Evolutionary conservation across 2,113 vertebrate genomes (phyloP).

Genomic region (Marmota monax): DNA sequence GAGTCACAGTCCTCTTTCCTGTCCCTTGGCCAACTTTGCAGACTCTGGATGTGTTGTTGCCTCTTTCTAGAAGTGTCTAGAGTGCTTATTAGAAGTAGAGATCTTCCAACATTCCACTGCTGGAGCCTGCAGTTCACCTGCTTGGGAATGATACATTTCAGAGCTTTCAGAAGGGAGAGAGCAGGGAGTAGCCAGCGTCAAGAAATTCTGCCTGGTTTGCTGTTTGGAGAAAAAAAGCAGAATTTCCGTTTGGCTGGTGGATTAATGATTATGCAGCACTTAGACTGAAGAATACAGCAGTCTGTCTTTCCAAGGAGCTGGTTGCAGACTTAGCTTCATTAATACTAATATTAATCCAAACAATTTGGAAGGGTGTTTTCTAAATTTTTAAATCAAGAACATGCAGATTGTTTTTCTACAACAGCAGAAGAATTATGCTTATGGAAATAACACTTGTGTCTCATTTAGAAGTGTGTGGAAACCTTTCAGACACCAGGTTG

Average conservation of each 20-base stretch:
- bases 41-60: background rate
- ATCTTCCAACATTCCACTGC: background rate
- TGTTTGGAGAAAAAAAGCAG: background rate
- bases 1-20: background rate
- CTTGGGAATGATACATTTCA: background rate
- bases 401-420: background rate
- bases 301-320: background rate
- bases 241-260: background rate
- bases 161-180: background rate
- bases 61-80: background rate
- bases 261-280: background rate
- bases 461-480: background rate
- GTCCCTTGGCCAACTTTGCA: background rate
- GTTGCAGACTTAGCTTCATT: constrained; percentile 5
- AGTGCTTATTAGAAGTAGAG: background rate
- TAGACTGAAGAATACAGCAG: background rate
- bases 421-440: background rate
- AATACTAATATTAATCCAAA: constrained; percentile 16
- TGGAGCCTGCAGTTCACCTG: background rate
- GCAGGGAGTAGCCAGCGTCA: background rate
- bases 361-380: background rate
- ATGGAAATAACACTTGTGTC: background rate
- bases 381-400: constrained; percentile 39
- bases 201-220: background rate
- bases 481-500: background rate